Evolutionary conservation across 2,113 vertebrate genomes (phyloP).

Genomic region (Carassius auratus): DNA sequence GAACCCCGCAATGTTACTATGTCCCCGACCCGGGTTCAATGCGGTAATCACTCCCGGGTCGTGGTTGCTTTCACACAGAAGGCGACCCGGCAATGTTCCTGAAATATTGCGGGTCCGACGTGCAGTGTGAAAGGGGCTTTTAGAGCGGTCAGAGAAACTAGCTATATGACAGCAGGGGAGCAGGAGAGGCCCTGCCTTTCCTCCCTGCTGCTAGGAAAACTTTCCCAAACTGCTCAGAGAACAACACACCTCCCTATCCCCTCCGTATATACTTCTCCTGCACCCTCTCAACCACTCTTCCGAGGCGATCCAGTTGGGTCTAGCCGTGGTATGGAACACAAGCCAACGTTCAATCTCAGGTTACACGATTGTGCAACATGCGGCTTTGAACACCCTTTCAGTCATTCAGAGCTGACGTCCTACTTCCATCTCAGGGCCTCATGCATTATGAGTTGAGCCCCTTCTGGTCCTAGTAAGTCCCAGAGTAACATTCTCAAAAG

Average conservation of each 20-base stretch:
- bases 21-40: no score
- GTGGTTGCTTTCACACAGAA: no score
- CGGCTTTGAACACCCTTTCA: slow-evolving; percentile 39
- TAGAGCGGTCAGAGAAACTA: slow-evolving; percentile 20
- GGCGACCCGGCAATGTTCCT: no score
- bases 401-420: slow-evolving; percentile 38
- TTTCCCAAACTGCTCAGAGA: slow-evolving; percentile 20
- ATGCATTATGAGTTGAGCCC: slow-evolving; percentile 13
- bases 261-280: not conserved
- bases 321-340: slow-evolving; percentile 23
- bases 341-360: slow-evolving; percentile 38
- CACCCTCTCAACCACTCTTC: slow-evolving; percentile 29
- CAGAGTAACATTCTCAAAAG: not conserved
- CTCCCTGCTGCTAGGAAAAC: slow-evolving; percentile 23
- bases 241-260: slow-evolving; percentile 1
- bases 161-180: slow-evolving; percentile 17
- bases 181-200: slow-evolving; percentile 17
- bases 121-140: slow-evolving; percentile 1
- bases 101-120: no score
- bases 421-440: slow-evolving; percentile 37
- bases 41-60: no score
- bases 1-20: no score
- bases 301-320: slow-evolving; percentile 38
- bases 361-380: slow-evolving; percentile 58
- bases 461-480: slow-evolving; percentile 12